Evolutionary conservation across 2,888 invertebrate genomes (phyloP).

Genomic region (Heteromurus nitidus): DNA sequence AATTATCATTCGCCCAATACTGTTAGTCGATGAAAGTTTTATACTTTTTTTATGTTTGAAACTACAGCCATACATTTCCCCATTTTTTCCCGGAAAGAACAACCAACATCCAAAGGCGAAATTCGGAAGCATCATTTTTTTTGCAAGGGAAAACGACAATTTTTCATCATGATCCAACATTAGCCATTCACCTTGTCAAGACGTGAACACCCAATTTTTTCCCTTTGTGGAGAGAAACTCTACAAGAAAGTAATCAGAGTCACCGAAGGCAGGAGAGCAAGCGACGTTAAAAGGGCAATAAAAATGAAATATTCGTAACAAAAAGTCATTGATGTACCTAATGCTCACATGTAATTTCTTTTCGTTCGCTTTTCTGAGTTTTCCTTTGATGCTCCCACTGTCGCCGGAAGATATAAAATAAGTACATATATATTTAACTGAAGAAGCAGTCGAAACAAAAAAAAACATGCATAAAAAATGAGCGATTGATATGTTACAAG

Average conservation of each 20-base stretch:
- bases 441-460: slow-evolving; percentile 23
- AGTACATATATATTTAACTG: slow-evolving; percentile 32
- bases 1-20: too few relatives aligned
- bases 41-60: too few relatives aligned
- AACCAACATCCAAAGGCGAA: too few relatives aligned
- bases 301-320: slow-evolving; percentile 51
- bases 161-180: neutral
- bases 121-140: neutral
- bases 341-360: neutral
- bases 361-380: slow-evolving; percentile 14
- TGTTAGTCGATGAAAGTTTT: too few relatives aligned
- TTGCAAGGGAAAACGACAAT: neutral
- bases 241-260: slow-evolving; percentile 29
- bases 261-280: neutral
- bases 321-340: slow-evolving; percentile 24
- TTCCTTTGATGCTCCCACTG: slow-evolving; percentile 46
- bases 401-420: slow-evolving; percentile 55
- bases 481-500: too few relatives aligned
- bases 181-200: neutral
- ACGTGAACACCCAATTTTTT: neutral
- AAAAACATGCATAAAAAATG: slow-evolving; percentile 46
- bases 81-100: too few relatives aligned
- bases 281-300: slow-evolving; percentile 43
- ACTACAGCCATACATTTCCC: too few relatives aligned
- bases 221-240: neutral